These are phyloP conservation scores for Steinernema scapterisci DNA, from an alignment of 2,888 invertebrate species.

Conservation along the genomic window DNA sequence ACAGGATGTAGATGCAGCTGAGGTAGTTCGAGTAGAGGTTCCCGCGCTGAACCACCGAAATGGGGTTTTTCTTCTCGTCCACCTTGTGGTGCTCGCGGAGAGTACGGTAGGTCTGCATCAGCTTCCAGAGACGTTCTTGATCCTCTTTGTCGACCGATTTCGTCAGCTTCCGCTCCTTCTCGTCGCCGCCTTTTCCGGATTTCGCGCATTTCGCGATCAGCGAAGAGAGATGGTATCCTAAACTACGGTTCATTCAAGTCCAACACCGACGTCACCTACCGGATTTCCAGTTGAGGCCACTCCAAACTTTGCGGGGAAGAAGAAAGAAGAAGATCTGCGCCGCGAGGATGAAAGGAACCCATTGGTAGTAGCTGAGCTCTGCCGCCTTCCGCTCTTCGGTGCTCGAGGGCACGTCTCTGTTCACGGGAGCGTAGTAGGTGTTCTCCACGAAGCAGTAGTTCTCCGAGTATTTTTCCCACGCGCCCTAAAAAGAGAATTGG, in stretches of 20 bases:
- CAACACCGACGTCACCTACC: background rate
- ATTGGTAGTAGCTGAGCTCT: constrained; percentile 31
- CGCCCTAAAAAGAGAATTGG: background rate
- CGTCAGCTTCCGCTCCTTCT: background rate
- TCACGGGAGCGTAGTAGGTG: constrained; percentile 8
- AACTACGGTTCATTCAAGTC: background rate
- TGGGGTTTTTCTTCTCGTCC: no score
- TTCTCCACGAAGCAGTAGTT: constrained; percentile 34
- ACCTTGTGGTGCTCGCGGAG: background rate
- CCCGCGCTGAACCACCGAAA: no score
- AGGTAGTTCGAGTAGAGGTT: constrained; percentile 18
- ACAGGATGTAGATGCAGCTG: background rate
- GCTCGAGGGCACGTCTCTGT: background rate
- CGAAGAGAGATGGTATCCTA: constrained; percentile 23
- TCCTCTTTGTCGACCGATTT: background rate
- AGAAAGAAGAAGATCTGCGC: constrained; percentile 10
- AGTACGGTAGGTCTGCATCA: background rate
- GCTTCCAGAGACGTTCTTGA: background rate
- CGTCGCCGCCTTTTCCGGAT: background rate
- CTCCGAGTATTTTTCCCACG: constrained; percentile 19
- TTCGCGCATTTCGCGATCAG: background rate
- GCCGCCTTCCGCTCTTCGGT: background rate
- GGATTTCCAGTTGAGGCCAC: constrained; percentile 17
- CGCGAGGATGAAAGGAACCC: constrained; percentile 21
- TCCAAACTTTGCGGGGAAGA: constrained; percentile 24